phyloP scores from a whole-genome alignment of 2,888 invertebrate species.

The Erebia ligea region DNA sequence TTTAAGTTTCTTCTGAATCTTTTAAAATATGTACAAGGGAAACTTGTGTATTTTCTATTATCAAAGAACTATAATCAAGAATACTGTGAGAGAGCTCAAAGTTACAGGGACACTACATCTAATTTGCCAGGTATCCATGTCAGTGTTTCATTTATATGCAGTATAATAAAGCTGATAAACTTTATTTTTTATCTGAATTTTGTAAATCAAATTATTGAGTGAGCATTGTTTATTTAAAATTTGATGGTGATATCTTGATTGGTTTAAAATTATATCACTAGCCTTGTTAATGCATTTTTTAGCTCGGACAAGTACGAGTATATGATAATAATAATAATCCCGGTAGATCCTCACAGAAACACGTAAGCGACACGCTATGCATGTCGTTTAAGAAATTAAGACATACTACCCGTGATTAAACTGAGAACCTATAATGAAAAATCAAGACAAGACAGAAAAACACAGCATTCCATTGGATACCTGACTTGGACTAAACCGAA shows the following conservation, averaged over 20 bases:
- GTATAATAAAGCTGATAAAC: no score
- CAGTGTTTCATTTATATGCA: neutral
- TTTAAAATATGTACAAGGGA: neutral
- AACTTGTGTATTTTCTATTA: neutral
- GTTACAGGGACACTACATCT: conserved; percentile 10
- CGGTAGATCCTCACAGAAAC: neutral
- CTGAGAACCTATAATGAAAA: neutral
- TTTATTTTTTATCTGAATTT: neutral
- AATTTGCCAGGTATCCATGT: conserved; percentile 3
- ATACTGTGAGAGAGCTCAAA: neutral
- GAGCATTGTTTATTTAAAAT: neutral
- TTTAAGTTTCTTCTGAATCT: neutral
- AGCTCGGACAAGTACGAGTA: neutral
- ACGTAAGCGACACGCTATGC: neutral
- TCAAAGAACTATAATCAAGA: neutral
- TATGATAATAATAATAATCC: neutral
- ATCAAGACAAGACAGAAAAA: no score
- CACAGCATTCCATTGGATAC: neutral
- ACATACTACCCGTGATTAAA: neutral
- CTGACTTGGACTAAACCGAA: conserved; percentile 1
- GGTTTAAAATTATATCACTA: neutral
- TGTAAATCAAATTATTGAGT: neutral
- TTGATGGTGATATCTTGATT: neutral
- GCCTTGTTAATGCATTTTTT: neutral
- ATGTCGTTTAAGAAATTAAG: neutral